These are phyloP conservation scores for Cyprinodon variegatus DNA, from an alignment of 2,113 vertebrate species.

Conservation along the genomic window DNA sequence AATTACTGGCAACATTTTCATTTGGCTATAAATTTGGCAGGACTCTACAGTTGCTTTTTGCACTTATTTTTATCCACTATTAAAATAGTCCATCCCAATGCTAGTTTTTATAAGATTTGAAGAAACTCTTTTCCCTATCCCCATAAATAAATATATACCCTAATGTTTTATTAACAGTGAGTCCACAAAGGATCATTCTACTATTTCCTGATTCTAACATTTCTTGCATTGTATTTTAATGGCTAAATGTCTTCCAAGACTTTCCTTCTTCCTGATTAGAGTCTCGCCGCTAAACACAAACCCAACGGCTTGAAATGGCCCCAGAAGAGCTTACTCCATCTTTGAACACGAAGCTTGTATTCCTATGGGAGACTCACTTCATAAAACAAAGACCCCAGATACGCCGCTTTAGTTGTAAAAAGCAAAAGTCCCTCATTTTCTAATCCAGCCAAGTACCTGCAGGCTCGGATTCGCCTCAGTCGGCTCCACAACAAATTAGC, in stretches of 20 bases:
- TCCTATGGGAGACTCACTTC: constrained; percentile 3
- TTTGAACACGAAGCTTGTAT: constrained; percentile 23
- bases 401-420: constrained; percentile 20
- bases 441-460: constrained; percentile 50
- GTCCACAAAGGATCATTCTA: constrained; percentile 14
- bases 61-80: neutral
- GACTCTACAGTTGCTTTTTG: neutral
- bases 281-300: constrained; percentile 7
- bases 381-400: constrained; percentile 36
- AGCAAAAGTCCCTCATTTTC: constrained; percentile 11
- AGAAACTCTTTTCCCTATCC: constrained; percentile 2
- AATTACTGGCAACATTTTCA: neutral
- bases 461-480: constrained; percentile 42
- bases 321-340: constrained; percentile 16
- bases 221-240: constrained; percentile 9
- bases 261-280: constrained; percentile 11
- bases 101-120: neutral
- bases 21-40: neutral
- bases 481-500: constrained; percentile 32
- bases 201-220: constrained; percentile 7
- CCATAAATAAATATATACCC: neutral
- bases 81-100: neutral
- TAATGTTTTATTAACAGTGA: constrained; percentile 21
- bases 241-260: neutral
- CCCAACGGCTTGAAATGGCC: constrained; percentile 18